Conservation (phyloP, 2,113 vertebrate species). For the Cromileptes altivelis region DNA sequence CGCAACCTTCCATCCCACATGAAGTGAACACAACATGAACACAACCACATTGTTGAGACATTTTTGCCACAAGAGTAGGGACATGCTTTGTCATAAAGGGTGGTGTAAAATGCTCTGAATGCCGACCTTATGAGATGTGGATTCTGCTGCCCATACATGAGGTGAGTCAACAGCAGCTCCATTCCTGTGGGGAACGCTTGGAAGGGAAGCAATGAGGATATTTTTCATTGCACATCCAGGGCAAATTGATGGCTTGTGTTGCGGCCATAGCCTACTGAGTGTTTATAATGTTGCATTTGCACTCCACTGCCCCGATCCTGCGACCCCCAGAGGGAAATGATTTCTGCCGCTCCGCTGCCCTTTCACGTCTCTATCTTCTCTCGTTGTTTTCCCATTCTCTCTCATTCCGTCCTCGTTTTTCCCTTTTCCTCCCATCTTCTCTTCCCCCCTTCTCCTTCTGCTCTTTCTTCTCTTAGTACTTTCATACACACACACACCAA, state of each 20-base stretch:
- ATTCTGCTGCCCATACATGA: slow-evolving; percentile 4
- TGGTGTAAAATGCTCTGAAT: slow-evolving; percentile 5
- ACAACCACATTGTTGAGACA: not conserved
- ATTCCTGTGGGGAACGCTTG: slow-evolving; percentile 47
- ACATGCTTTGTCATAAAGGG: not conserved
- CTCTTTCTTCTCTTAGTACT: slow-evolving; percentile 9
- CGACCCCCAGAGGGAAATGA: slow-evolving; percentile 71
- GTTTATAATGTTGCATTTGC: slow-evolving; percentile 75
- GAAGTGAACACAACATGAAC: not conserved
- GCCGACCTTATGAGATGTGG: slow-evolving; percentile 3
- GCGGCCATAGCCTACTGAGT: slow-evolving; percentile 57
- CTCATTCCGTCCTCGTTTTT: slow-evolving; percentile 23
- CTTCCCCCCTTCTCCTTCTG: slow-evolving; percentile 9
- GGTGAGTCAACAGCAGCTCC: slow-evolving; percentile 48
- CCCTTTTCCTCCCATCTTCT: slow-evolving; percentile 12
- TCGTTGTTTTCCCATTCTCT: slow-evolving; percentile 35
- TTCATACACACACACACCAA: not conserved
- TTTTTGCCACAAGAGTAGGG: not conserved
- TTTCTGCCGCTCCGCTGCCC: slow-evolving; percentile 67
- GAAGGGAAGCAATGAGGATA: slow-evolving; percentile 53
- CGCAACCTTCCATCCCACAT: no score
- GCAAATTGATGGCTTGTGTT: slow-evolving; percentile 66
- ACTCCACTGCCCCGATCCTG: slow-evolving; percentile 68
- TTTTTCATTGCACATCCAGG: slow-evolving; percentile 72
- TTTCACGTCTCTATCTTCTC: slow-evolving; percentile 60